These are phyloP conservation scores for Sinocyclocheilus rhinocerous DNA, from an alignment of 2,113 vertebrate species.

Conservation along the genomic window DNA sequence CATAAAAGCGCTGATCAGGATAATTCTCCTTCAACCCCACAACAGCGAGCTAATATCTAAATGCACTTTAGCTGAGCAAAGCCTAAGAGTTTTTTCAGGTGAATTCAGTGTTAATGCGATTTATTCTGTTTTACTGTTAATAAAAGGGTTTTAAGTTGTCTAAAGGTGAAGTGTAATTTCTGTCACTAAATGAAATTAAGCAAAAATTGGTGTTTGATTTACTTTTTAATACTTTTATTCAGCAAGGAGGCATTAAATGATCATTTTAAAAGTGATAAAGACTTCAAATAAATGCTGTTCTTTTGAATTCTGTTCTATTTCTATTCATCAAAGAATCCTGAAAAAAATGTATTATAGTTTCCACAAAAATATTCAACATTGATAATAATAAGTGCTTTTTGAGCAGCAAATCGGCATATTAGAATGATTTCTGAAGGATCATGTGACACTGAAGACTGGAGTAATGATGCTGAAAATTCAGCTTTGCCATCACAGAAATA, in stretches of 20 bases:
- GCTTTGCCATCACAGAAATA: background rate
- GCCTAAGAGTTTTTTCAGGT: background rate
- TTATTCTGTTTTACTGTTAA: background rate
- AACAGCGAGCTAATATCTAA: constrained; percentile 5
- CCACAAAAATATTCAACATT: too few species aligned
- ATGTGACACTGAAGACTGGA: background rate
- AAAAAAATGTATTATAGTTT: background rate
- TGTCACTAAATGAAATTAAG: background rate
- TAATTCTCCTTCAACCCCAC: background rate
- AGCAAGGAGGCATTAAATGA: background rate
- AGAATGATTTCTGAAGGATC: background rate
- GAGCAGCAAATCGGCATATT: too few species aligned
- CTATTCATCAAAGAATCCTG: background rate
- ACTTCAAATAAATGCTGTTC: background rate
- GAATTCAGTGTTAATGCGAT: background rate
- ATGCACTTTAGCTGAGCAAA: constrained; percentile 14
- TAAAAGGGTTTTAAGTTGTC: background rate
- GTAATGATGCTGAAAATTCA: background rate
- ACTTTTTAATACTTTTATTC: background rate
- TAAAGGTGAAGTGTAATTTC: background rate
- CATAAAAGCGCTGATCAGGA: background rate
- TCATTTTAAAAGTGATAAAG: background rate
- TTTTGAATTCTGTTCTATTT: background rate
- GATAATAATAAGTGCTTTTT: too few species aligned
- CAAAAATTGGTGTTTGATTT: background rate